phyloP scores from a whole-genome alignment of 2,797 vertebrate genomes.

The Gallinago nigripennis region DNA sequence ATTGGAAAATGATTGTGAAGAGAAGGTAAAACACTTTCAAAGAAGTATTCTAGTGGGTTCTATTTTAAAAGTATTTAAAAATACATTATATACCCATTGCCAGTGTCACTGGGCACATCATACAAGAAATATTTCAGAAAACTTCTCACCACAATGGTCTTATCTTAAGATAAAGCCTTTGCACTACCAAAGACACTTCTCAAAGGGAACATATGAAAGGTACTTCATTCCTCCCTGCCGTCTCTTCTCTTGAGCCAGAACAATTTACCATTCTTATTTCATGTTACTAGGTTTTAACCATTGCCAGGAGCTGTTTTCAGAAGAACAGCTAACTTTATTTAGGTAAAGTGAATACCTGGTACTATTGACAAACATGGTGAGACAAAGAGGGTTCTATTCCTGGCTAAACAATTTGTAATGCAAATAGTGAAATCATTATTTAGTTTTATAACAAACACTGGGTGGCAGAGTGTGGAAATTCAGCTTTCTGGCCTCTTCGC shows the following conservation, averaged over 20 bases:
- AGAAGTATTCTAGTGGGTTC: neutral
- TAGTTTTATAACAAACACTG: neutral
- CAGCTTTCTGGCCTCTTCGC: neutral
- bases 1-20: neutral
- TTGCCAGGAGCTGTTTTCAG: neutral
- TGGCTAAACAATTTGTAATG: neutral
- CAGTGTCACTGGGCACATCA: neutral
- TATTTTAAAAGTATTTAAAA: neutral
- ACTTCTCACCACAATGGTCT: neutral
- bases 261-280: neutral
- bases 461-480: accelerated
- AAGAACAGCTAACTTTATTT: neutral
- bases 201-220: neutral
- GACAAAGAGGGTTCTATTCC: neutral
- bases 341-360: neutral
- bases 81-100: neutral
- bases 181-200: neutral
- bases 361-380: neutral
- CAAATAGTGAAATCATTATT: neutral
- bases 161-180: neutral
- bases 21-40: neutral
- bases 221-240: accelerated
- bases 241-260: neutral
- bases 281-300: neutral
- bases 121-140: neutral